Base-by-base conservation (phyloP, 2,888 invertebrate species). In the Drosophila mimica region DNA sequence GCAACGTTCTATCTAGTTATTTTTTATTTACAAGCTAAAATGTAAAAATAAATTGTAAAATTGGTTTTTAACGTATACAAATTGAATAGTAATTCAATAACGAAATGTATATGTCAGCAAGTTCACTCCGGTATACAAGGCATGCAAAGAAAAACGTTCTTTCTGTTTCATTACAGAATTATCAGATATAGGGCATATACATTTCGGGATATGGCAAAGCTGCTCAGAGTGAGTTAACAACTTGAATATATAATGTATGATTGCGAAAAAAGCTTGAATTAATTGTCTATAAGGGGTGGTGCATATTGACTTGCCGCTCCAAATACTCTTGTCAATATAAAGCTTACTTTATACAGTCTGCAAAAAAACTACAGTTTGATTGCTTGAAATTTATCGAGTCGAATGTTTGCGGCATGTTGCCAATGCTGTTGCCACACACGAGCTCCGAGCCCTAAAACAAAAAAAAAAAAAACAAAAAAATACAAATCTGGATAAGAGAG, bases 401-500 rank as follows among this genome's bases (percentile, higher is more conserved):
- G 70, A 79, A 81, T 73, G 71, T 60, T 67, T 78, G 71, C 30
- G 66, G 71, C 79, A 70, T 69, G 69, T 64, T 53, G 79, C 56
- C 56, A 64, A 51, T 48, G 51, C 36, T 54, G 54, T 60, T 79
- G 81, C 89, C 87, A 78, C 81, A 81, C 89, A 86, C 74, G 75
- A 70, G 66, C 66, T 61, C 28, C 66, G 28, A 30, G 4, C 15
- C 17, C 40, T 13, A 17, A 46, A 60, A 28, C 54, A 63, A 43
- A 30, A 62, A 17, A 46, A 60, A 28, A 57, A 63, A 43, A 30
- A 62, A 54, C 15, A 51, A 58, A 64, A 57, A 43, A 49, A 46
- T 4, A 20, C 52, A 70, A 71, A 82, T 79, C 79, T 78, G 73
- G 31, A 30, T 52, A 67, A 63, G 53, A 67, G 73, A 70, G 53